Evolutionary conservation across 2,888 invertebrate species (phyloP), one percentile per base, ranked within the genome.

Genomic region (Auanema sp.): DNA sequence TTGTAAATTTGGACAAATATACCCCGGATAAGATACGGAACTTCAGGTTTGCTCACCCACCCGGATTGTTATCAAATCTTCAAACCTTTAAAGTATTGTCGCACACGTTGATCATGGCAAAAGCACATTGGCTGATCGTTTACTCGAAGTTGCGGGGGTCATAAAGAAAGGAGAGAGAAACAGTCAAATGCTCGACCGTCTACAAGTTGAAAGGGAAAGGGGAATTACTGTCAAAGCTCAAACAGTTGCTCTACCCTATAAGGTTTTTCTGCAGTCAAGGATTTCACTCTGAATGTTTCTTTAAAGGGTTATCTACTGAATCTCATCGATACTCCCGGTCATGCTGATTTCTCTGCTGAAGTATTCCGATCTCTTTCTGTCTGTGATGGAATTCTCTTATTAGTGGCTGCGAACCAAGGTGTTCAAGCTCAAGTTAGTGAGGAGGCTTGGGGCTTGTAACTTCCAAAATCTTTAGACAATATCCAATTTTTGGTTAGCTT

Each of bases 81-180:
- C 51, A n/a, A n/a, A 14, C 25, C 14, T 18, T 57, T 47, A 49
- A 12, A 69, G 94, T 85, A 96, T 98, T 79, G 93, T 98, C 69
- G 97, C 97, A n/a, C 97, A 98, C 86, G 92, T 98, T 1, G 97
- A 98, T 85, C 97, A 97, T 87, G 97, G 97, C 0, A 98, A 98
- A 87, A 93, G 93, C 85, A 98, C 97, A 0, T 86, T 98, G 64
- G 95, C 97, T 0, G 97, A 98, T 84, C 88, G 97, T 61, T 85
- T 98, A n/a, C 85, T 98, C 14, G 96, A 97, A 88, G 85, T 91
- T 60, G 93, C 95, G 18, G 95, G 74, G n/a, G 69, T 70, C 1
- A 65, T 74, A 12, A 69, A 71, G 14, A 68, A 70, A 16, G 76
- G 74, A 11, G 71, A 74, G 51, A 21, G 54, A 54, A 44, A 63